phyloP scores from a whole-genome alignment of 30 jellyfish, hydroid and myxozoan species.

The Aurelia sp. region DNA sequence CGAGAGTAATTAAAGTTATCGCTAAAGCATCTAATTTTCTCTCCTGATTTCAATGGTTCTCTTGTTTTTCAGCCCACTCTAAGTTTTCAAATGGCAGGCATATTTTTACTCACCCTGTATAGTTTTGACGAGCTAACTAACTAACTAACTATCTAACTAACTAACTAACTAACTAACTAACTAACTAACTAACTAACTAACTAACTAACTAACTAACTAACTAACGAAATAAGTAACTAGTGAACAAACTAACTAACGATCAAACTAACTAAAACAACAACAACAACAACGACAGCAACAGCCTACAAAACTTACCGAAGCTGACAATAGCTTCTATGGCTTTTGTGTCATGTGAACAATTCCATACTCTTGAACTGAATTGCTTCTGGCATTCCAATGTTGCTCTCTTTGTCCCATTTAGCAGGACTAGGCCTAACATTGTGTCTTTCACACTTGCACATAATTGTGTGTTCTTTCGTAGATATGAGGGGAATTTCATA shows the following conservation, averaged over 20 bases:
- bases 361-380: constrained; percentile 81
- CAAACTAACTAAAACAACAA: not conserved
- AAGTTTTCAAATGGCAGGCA: too few relatives aligned
- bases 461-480: constrained; percentile 62
- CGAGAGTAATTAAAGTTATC: too few relatives aligned
- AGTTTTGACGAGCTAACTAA: too few relatives aligned
- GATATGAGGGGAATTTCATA: constrained; percentile 72
- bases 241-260: not conserved
- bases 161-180: too few relatives aligned
- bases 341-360: constrained; percentile 74
- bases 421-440: constrained; percentile 65
- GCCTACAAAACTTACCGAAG: constrained; percentile 29
- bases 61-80: too few relatives aligned
- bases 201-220: too few relatives aligned
- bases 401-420: constrained; percentile 88
- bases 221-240: too few relatives aligned
- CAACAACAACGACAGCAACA: too few relatives aligned
- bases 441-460: constrained; percentile 56
- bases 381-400: constrained; percentile 86
- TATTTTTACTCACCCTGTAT: too few relatives aligned
- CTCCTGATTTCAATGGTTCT: too few relatives aligned
- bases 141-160: too few relatives aligned
- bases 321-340: constrained; percentile 67
- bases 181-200: not conserved
- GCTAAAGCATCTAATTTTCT: too few relatives aligned